These are phyloP conservation scores for Glossosoma conforme DNA, from an alignment of 1,140 invertebrate species.

Conservation along the genomic window DNA sequence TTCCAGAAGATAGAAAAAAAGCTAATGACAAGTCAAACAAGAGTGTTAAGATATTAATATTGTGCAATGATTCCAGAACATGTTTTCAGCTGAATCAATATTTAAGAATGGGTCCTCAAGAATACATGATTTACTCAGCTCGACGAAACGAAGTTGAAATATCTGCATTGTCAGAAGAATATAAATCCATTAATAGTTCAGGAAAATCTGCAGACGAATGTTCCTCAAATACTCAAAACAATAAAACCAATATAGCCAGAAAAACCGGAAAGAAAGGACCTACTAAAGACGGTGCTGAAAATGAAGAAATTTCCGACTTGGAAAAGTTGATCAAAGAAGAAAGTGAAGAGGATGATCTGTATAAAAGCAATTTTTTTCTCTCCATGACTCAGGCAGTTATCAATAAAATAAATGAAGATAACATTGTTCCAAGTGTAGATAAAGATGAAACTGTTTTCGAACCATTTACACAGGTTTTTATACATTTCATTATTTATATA, in stretches of 20 bases:
- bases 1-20: conserved; percentile 61
- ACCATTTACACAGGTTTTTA: conserved; percentile 59
- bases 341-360: conserved; percentile 41
- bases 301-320: conserved; percentile 26
- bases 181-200: conserved; percentile 32
- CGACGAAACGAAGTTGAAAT: conserved; percentile 53
- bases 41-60: conserved; percentile 68
- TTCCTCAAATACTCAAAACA: conserved; percentile 34
- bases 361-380: conserved; percentile 61
- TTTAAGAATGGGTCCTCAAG: conserved; percentile 62
- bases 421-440: conserved; percentile 32
- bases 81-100: conserved; percentile 75
- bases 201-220: conserved; percentile 22
- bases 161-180: conserved; percentile 50
- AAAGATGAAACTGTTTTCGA: conserved; percentile 55
- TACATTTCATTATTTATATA: too few relatives aligned
- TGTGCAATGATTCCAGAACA: conserved; percentile 77
- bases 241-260: conserved; percentile 34
- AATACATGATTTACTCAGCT: conserved; percentile 55
- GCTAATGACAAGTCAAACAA: conserved; percentile 43
- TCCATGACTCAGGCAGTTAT: conserved; percentile 57
- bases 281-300: conserved; percentile 24
- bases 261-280: conserved; percentile 28
- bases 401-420: conserved; percentile 34
- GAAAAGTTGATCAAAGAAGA: conserved; percentile 36